Evolutionary conservation across 23 tunicate genomes (phyloP).

Genomic region (Ciona savignyi): DNA sequence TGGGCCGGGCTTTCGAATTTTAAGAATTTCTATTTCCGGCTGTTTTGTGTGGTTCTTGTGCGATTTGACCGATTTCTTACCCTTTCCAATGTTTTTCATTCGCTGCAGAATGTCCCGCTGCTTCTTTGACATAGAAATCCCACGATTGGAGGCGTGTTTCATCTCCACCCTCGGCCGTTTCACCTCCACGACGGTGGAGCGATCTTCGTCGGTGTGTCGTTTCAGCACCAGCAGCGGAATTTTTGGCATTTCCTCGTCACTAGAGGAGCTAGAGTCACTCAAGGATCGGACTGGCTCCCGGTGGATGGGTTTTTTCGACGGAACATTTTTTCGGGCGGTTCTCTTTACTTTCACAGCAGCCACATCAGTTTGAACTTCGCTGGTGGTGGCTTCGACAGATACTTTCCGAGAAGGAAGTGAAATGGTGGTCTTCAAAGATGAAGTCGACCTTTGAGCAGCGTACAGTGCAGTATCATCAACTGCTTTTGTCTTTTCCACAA

Average conservation of each 20-base stretch:
- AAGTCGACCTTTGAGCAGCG: neutral
- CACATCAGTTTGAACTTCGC: no score
- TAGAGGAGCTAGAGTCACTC: constrained; percentile 10
- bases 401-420: no score
- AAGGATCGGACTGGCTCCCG: no score
- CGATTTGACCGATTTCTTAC: constrained; percentile 2
- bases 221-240: constrained; percentile 21
- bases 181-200: neutral
- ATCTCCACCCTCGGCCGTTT: neutral
- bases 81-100: constrained; percentile 36
- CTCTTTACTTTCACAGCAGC: no score
- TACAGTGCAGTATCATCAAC: neutral
- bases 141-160: constrained; percentile 9
- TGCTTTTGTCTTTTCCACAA: neutral
- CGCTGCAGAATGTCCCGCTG: constrained; percentile 57
- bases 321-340: no score
- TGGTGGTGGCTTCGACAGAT: no score
- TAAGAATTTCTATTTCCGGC: constrained; percentile 23
- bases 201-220: neutral
- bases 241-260: neutral
- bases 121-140: constrained; percentile 57
- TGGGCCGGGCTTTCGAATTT: constrained; percentile 74
- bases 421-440: no score
- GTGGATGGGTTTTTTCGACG: no score
- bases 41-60: neutral